phyloP scores from a whole-genome alignment of 2,113 vertebrate genomes.

The Vulpes ferrilata region DNA sequence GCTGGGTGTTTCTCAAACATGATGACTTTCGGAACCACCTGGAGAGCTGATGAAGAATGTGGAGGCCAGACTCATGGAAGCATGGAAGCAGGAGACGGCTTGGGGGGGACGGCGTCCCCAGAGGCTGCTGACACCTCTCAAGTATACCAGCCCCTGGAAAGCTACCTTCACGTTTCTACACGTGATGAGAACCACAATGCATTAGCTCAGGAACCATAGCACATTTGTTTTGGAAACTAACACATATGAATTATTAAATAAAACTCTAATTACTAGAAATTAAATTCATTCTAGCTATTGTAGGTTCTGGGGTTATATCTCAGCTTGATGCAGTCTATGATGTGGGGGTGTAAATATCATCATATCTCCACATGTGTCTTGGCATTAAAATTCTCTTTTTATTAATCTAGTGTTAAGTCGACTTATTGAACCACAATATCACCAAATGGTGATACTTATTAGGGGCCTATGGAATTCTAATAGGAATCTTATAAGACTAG shows the following conservation, averaged over 20 bases:
- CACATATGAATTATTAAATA: neutral
- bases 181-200: neutral
- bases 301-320: neutral
- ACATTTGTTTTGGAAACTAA: neutral
- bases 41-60: neutral
- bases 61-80: neutral
- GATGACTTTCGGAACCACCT: too few relatives aligned
- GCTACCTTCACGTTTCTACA: neutral
- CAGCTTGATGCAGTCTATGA: neutral
- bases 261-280: neutral
- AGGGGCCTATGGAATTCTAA: neutral
- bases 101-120: rapidly evolving
- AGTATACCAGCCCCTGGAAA: neutral
- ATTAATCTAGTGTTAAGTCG: neutral
- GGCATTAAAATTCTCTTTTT: neutral
- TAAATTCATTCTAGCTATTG: neutral
- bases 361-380: neutral
- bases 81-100: rapidly evolving
- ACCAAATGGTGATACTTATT: neutral
- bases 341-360: neutral
- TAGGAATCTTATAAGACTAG: neutral
- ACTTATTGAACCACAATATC: neutral
- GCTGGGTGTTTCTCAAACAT: neutral
- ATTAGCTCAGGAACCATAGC: neutral
- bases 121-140: too few relatives aligned